Evolutionary conservation across 2,113 vertebrate species (phyloP).

Genomic region (Lycocorax pyrrhopterus): DNA sequence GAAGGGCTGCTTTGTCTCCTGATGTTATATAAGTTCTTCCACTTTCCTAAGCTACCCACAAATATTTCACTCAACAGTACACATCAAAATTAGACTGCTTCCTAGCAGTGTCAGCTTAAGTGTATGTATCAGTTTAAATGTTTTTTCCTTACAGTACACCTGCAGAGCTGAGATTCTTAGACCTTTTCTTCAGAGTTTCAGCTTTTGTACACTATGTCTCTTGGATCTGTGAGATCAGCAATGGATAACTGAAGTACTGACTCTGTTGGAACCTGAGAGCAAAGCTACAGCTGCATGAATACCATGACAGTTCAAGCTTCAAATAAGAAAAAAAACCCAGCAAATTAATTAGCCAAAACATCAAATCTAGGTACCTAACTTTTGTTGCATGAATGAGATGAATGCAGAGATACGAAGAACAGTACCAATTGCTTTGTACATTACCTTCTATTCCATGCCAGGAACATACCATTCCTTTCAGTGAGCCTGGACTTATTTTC

Average conservation of each 20-base stretch:
- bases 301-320: background rate
- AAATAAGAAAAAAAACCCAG: background rate
- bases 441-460: background rate
- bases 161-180: background rate
- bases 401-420: background rate
- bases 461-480: background rate
- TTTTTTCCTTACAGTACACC: background rate
- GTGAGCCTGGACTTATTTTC: background rate
- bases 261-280: background rate
- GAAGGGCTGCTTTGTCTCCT: background rate
- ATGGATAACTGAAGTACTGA: background rate
- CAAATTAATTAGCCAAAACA: background rate
- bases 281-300: background rate
- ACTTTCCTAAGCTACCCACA: background rate
- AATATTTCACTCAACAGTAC: background rate
- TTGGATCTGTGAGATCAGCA: background rate
- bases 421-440: background rate
- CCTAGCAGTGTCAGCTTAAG: background rate
- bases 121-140: background rate
- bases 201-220: background rate
- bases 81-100: background rate
- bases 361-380: background rate
- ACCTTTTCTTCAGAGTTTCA: background rate
- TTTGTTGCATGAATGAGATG: background rate
- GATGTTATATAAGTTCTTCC: background rate